Conservation (phyloP, 2,888 invertebrate species). For the Scelioninae gen. 2 region DNA sequence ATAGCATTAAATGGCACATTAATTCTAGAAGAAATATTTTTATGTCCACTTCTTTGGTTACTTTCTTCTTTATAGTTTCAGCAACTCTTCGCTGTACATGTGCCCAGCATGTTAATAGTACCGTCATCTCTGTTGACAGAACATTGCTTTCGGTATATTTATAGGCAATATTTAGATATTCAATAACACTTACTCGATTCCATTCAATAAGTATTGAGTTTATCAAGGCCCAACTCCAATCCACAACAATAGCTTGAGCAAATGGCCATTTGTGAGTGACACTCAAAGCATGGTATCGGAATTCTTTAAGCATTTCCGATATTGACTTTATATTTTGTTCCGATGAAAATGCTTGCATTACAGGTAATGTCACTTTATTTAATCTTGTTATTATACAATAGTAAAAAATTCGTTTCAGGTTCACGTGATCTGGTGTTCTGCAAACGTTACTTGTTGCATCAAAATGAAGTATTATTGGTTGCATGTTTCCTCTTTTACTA, state of each 20-base stretch:
- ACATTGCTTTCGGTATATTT: neutral
- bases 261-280: conserved; percentile 41
- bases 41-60: conserved; percentile 25
- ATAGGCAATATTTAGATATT: conserved; percentile 43
- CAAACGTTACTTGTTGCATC: conserved; percentile 54
- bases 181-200: conserved; percentile 29
- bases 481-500: neutral
- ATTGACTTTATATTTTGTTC: conserved; percentile 50
- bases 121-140: conserved; percentile 11
- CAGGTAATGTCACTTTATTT: conserved; percentile 12
- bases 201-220: conserved; percentile 37
- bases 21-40: conserved; percentile 53
- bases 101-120: conserved; percentile 54
- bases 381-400: conserved; percentile 35
- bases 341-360: conserved; percentile 50
- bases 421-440: conserved; percentile 39
- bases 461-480: conserved; percentile 42
- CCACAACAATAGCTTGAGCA: conserved; percentile 32
- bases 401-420: conserved; percentile 48
- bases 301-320: conserved; percentile 37
- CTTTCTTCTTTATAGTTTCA: conserved; percentile 19
- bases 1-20: conserved; percentile 40
- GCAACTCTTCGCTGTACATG: conserved; percentile 57
- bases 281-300: conserved; percentile 37
- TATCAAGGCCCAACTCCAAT: conserved; percentile 54